Evolutionary conservation across 2,113 vertebrate genomes (phyloP).

Genomic region (Phylloscopus whistleri): DNA sequence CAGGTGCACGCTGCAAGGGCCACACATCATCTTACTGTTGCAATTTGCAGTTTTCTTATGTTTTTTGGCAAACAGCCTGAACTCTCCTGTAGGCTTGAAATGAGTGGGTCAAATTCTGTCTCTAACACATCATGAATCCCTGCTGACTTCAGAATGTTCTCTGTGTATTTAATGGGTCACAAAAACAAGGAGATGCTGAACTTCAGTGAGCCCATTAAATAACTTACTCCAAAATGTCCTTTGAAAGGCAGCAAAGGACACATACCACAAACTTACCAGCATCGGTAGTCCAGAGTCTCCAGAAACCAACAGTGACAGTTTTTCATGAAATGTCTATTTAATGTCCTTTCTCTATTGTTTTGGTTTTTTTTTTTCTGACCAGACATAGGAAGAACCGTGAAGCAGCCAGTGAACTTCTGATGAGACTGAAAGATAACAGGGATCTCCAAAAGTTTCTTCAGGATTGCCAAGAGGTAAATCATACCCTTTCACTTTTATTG

Average conservation of each 20-base stretch:
- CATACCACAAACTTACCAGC: not conserved
- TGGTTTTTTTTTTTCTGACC: not conserved
- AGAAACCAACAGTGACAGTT: not conserved
- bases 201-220: not conserved
- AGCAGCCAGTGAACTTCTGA: constrained; percentile 90
- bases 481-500: not conserved
- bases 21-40: not conserved
- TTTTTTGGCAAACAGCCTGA: not conserved
- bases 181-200: not conserved
- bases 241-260: not conserved
- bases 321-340: not conserved
- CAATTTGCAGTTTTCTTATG: not conserved
- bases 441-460: constrained; percentile 97
- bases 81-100: not conserved
- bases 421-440: constrained; percentile 93
- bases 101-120: not conserved
- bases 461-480: constrained; percentile 93
- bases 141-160: not conserved
- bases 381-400: constrained; percentile 96
- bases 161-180: not conserved
- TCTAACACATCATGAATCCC: not conserved
- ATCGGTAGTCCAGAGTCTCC: not conserved
- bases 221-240: not conserved
- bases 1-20: not conserved
- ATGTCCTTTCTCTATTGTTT: not conserved